Conservation (phyloP, 2,888 invertebrate genomes). For the Sminthurinus aureus region DNA sequence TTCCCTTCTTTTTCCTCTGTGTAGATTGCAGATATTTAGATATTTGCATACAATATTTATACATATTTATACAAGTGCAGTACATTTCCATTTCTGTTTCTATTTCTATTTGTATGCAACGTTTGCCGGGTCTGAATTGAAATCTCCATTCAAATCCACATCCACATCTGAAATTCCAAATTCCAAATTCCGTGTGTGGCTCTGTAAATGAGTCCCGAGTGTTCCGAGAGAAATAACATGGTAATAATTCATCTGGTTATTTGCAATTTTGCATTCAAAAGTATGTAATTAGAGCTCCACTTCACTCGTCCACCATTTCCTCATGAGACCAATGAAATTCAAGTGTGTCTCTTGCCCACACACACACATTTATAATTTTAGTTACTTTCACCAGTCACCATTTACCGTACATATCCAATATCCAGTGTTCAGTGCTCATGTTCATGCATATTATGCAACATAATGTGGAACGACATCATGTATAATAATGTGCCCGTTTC, state of each 20-base stretch:
- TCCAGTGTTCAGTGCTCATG: no score
- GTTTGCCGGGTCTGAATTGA: not conserved
- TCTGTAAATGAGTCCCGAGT: not conserved
- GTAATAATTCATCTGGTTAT: not conserved
- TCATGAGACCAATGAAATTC: not conserved
- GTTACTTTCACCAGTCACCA: no score
- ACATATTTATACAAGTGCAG: not conserved
- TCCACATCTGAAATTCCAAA: no score
- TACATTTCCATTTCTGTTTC: no score
- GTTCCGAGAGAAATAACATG: not conserved
- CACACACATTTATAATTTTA: no score
- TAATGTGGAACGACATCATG: no score
- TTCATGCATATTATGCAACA: no score
- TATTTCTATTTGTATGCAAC: no score
- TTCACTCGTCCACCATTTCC: not conserved
- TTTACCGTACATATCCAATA: no score
- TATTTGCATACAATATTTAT: not conserved
- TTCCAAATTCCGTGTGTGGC: not conserved
- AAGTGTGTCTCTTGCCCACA: not conserved
- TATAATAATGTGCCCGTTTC: no score
- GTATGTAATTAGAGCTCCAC: not conserved
- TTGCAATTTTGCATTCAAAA: not conserved
- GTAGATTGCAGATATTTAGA: no score
- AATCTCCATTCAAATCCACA: not conserved
- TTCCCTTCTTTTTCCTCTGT: no score